phyloP scores from a whole-genome alignment of 2,797 vertebrate species.

The Borostomias antarcticus region DNA sequence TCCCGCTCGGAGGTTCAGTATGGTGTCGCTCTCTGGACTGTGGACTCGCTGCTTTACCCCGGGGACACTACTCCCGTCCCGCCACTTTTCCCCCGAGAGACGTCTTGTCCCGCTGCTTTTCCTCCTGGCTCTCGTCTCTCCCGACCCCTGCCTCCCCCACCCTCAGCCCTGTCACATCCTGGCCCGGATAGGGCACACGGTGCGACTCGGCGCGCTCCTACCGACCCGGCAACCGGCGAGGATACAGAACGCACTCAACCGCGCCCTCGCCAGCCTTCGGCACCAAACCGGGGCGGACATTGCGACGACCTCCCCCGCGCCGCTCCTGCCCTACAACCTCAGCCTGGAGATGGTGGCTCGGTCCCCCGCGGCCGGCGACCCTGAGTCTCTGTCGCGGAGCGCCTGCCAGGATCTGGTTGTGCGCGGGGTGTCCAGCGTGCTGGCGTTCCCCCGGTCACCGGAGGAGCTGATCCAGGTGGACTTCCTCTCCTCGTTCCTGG shows the following conservation, averaged over 20 bases:
- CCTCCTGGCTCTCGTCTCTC: conserved; percentile 52
- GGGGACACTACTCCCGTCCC: conserved; percentile 16
- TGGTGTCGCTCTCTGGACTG: conserved; percentile 73
- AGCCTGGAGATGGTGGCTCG: conserved; percentile 88
- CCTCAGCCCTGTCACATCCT: conserved; percentile 86
- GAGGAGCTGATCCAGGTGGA: conserved; percentile 91
- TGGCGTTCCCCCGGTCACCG: conserved; percentile 89
- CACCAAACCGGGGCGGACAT: conserved; percentile 59
- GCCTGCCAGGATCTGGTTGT: conserved; percentile 86
- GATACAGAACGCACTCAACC: conserved; percentile 84
- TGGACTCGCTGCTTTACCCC: conserved; percentile 68
- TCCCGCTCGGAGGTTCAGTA: conserved; percentile 72
- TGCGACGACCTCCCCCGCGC: conserved; percentile 55
- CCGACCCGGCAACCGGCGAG: conserved; percentile 81
- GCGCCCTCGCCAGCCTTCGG: conserved; percentile 76
- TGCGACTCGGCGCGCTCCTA: conserved; percentile 87
- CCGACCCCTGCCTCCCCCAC: conserved; percentile 74
- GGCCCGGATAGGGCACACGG: conserved; percentile 79
- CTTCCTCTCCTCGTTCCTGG: conserved; percentile 87
- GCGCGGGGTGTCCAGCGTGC: conserved; percentile 84
- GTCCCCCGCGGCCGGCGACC: conserved; percentile 80
- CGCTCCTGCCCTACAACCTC: conserved; percentile 85
- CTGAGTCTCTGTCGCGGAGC: conserved; percentile 85
- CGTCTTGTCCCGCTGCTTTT: conserved; percentile 61
- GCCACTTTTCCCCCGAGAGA: conserved; percentile 9